Evolutionary conservation across 2,888 invertebrate genomes (phyloP), one percentile per base, ranked within the genome.

Genomic region (Coleophora deauratella): DNA sequence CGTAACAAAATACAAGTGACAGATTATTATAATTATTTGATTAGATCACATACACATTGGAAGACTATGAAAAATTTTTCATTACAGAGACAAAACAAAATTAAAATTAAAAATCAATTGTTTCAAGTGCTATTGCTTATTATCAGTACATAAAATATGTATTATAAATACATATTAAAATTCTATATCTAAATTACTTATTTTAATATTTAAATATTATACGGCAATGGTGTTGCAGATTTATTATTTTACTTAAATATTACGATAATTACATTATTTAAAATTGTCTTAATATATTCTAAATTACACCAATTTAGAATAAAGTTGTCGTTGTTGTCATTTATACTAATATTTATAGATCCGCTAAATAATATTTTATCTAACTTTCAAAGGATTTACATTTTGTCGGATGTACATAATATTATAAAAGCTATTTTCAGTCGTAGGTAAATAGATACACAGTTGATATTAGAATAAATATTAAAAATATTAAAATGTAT

Each of bases 251-350:
- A 61, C 60, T 69, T 69, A 43, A 46, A 38, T 46, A 7, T 13
- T 37, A 30, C 28, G 10, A 28, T 45, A 45, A 42, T 37, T 48
- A 45, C 41, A 32, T 46, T 47, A 47, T 44, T 47, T 38, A 42
- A 47, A 11, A 31, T 31, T 11, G 4, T 31, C 31, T 31, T n/a
- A 31, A 31, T 31, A 31, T 31, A 67, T 56, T 69, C 72, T 77
- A 78, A 55, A 55, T 66, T 72, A 79, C 72, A 78, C 54, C 66
- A 57, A 82, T 84, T 85, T 85, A 85, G 84, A 85, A 85, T 84
- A 79, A 84, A 72, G 63, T 79, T 73, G 72, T 85, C 82, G 84
- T 85, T 81, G 84, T 82, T 72, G 66, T 72, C 64, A 66, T 64
- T 59, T 68, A 37, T 38, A 34, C 41, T 38, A 42, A 4, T 31